phyloP scores from a whole-genome alignment of 2,888 invertebrate species.

The Nephrotoma guestfalica region DNA sequence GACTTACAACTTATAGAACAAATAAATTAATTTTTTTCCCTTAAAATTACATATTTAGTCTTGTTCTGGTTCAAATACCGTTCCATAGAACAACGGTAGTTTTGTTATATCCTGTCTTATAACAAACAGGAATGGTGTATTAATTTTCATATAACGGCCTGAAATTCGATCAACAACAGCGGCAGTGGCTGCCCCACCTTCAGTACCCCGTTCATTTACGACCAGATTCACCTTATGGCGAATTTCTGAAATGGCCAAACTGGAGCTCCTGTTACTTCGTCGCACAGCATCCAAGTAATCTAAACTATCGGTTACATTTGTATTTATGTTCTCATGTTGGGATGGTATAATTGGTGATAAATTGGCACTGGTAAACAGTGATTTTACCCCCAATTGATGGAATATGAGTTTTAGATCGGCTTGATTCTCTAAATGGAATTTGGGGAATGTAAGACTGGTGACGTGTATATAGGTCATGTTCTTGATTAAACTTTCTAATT shows the following conservation, averaged over 20 bases:
- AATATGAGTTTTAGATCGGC: constrained; percentile 40
- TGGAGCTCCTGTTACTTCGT: neutral
- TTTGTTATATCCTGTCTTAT: constrained; percentile 47
- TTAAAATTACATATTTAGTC: neutral
- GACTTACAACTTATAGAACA: neutral
- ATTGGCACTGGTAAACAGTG: constrained; percentile 44
- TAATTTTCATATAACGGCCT: constrained; percentile 35
- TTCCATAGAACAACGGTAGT: constrained; percentile 50
- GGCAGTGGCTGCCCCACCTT: constrained; percentile 46
- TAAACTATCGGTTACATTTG: neutral
- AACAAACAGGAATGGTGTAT: constrained; percentile 53
- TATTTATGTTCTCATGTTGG: constrained; percentile 6
- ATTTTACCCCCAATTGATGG: constrained; percentile 40
- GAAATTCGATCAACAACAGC: constrained; percentile 40
- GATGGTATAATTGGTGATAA: constrained; percentile 47
- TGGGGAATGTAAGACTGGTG: constrained; percentile 38
- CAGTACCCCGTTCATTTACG: constrained; percentile 48
- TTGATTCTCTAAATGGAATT: constrained; percentile 51
- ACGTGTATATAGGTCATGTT: constrained; percentile 35
- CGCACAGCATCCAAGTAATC: neutral
- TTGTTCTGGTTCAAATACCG: constrained; percentile 37
- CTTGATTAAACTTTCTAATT: constrained; percentile 28
- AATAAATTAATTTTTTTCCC: neutral
- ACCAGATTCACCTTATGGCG: constrained; percentile 43
- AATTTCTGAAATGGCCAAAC: neutral